Conservation (phyloP, 23 tunicate genomes). For the Halocynthia roretzi region DNA sequence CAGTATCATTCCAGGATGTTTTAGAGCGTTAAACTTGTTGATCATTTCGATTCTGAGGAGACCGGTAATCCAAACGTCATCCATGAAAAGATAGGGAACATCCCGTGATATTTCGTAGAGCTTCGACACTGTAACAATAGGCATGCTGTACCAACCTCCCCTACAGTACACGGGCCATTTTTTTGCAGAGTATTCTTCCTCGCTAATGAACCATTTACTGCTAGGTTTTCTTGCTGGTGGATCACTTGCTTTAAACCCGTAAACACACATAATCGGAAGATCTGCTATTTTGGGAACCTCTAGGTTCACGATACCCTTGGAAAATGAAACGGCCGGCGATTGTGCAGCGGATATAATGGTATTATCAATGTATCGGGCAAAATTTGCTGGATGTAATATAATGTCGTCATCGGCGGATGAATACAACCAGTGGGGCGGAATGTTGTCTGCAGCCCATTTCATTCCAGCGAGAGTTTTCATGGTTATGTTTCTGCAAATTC, state of each 20-base stretch:
- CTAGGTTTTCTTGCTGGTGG: conserved; percentile 15
- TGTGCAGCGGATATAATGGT: too few species aligned
- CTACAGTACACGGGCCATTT: conserved; percentile 54
- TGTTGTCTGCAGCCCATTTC: conserved; percentile 27
- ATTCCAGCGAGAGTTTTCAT: conserved; percentile 22
- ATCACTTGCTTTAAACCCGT: conserved; percentile 20
- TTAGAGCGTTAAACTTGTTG: not conserved
- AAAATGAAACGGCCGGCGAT: too few species aligned
- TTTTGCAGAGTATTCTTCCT: conserved; percentile 18
- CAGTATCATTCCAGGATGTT: not conserved
- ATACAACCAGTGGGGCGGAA: conserved; percentile 15
- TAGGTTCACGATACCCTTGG: not conserved
- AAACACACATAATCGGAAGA: conserved; percentile 44
- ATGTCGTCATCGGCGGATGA: conserved; percentile 35
- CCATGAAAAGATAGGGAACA: conserved; percentile 26
- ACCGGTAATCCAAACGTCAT: conserved; percentile 82
- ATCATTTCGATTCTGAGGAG: conserved; percentile 35
- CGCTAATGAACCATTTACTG: conserved; percentile 40
- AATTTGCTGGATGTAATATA: conserved; percentile 9
- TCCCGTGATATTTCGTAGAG: conserved; percentile 29
- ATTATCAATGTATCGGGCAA: not conserved
- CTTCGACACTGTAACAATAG: conserved; percentile 7
- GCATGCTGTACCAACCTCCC: conserved; percentile 48
- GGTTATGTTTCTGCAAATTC: not conserved
- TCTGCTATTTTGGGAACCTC: not conserved